A percentile compares a stretch with the other conserved stretches of the same genome.
These are phyloP conservation scores for Serinus canaria DNA, from an alignment of 2,113 vertebrate genomes.

Conservation along the genomic window DNA sequence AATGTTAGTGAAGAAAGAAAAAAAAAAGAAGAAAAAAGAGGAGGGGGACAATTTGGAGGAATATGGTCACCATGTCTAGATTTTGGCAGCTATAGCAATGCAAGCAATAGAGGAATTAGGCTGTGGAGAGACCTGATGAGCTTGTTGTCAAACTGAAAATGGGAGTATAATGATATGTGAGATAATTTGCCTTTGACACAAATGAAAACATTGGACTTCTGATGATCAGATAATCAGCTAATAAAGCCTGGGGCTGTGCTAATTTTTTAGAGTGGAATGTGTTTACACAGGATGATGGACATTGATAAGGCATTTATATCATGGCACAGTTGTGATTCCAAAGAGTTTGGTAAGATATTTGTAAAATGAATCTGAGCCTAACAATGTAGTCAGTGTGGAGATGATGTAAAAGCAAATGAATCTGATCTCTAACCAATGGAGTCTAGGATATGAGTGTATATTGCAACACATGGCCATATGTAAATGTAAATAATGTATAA, in stretches of 20 bases:
- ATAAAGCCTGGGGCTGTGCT: slow-evolving; percentile 46
- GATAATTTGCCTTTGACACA: slow-evolving; percentile 52
- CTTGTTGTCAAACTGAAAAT: slow-evolving; percentile 32
- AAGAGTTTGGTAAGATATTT: slow-evolving; percentile 45
- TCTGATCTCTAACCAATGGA: background rate
- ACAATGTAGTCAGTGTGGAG: background rate
- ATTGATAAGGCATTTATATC: slow-evolving; percentile 31
- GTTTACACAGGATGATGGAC: slow-evolving; percentile 52
- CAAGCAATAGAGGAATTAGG: background rate
- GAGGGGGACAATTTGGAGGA: background rate
- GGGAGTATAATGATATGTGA: background rate
- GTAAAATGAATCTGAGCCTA: background rate
- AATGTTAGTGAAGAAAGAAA: background rate
- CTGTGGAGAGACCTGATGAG: background rate
- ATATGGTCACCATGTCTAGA: background rate
- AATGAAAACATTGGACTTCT: slow-evolving; percentile 42
- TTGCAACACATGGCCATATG: background rate
- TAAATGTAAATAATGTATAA: background rate
- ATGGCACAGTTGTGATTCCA: slow-evolving; percentile 30
- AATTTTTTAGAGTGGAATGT: slow-evolving; percentile 56
- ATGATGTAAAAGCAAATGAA: slow-evolving; percentile 3
- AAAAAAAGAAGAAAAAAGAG: background rate
- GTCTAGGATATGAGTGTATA: background rate
- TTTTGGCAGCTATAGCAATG: background rate
- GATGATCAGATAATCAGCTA: slow-evolving; percentile 49